Conservation (phyloP, 2,888 invertebrate species). For the Candidula unifasciata region DNA sequence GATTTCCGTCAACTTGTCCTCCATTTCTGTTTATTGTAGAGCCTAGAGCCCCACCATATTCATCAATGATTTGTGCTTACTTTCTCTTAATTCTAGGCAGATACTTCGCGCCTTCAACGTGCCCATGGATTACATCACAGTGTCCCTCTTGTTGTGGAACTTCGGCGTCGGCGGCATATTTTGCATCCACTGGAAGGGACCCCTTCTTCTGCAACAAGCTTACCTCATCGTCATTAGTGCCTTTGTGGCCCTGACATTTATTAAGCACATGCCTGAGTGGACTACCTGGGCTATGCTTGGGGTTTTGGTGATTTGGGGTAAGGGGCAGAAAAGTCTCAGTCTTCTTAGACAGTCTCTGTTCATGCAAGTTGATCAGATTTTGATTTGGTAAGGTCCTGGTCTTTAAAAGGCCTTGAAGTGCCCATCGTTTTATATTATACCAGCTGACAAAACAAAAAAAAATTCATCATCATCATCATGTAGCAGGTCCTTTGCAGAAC, state of each 20-base stretch:
- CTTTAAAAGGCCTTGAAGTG: too few species aligned
- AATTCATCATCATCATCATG: too few species aligned
- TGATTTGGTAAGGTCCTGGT: too few species aligned
- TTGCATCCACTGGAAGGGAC: conserved; percentile 99
- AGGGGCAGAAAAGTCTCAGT: conserved; percentile 51
- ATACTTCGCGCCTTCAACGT: conserved; percentile 94
- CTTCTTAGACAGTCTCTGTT: too few species aligned
- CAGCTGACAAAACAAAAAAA: too few species aligned
- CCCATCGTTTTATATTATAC: too few species aligned
- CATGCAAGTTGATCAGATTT: too few species aligned
- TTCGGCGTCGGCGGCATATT: conserved; percentile 96
- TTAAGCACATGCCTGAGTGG: conserved; percentile 99
- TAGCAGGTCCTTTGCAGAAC: too few species aligned
- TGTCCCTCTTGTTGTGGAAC: conserved; percentile 95
- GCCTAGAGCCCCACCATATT: too few species aligned
- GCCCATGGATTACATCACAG: conserved; percentile 95
- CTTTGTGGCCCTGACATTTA: conserved; percentile 98
- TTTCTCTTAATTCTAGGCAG: conserved; percentile 83
- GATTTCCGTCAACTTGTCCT: too few species aligned
- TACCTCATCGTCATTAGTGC: conserved; percentile 98
- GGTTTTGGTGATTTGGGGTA: conserved; percentile 98
- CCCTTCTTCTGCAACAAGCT: conserved; percentile 91
- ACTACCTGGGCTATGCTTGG: conserved; percentile 98
- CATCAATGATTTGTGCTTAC: too few species aligned
- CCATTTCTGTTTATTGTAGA: too few species aligned